phyloP scores from a whole-genome alignment of 2,888 invertebrate species.

The Caenorhabditis imperialis region DNA sequence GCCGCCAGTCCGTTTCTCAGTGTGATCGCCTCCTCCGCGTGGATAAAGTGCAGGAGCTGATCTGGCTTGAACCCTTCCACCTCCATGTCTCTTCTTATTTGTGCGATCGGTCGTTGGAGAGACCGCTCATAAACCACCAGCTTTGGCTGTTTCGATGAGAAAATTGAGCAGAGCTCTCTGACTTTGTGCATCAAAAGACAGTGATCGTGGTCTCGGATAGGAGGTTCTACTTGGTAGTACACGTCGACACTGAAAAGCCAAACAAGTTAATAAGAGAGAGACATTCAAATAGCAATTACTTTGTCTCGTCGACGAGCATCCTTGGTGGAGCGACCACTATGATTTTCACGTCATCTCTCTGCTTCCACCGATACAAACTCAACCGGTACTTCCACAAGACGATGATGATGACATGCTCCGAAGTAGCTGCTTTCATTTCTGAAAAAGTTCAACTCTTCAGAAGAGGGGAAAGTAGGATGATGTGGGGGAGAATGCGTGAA shows the following conservation, averaged over 20 bases:
- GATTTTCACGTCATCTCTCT: constrained; percentile 43
- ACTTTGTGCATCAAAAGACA: constrained; percentile 69
- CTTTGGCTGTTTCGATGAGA: constrained; percentile 55
- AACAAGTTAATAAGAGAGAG: not conserved
- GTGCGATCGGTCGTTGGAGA: constrained; percentile 68
- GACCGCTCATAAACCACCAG: constrained; percentile 70
- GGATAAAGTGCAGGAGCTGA: constrained; percentile 59
- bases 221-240: constrained; percentile 72
- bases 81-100: constrained; percentile 71
- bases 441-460: constrained; percentile 9
- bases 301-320: constrained; percentile 66
- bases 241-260: constrained; percentile 69
- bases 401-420: constrained; percentile 58
- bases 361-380: constrained; percentile 57
- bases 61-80: constrained; percentile 68
- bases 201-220: constrained; percentile 70
- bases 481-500: not conserved
- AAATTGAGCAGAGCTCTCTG: constrained; percentile 61
- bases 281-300: constrained; percentile 48
- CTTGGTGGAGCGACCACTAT: constrained; percentile 70
- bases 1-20: constrained; percentile 62
- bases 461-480: not conserved
- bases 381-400: constrained; percentile 72
- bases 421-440: constrained; percentile 2
- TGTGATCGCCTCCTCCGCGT: constrained; percentile 56